Base-by-base conservation (phyloP, 2,113 vertebrate genomes). In the Xiphophorus hellerii region DNA sequence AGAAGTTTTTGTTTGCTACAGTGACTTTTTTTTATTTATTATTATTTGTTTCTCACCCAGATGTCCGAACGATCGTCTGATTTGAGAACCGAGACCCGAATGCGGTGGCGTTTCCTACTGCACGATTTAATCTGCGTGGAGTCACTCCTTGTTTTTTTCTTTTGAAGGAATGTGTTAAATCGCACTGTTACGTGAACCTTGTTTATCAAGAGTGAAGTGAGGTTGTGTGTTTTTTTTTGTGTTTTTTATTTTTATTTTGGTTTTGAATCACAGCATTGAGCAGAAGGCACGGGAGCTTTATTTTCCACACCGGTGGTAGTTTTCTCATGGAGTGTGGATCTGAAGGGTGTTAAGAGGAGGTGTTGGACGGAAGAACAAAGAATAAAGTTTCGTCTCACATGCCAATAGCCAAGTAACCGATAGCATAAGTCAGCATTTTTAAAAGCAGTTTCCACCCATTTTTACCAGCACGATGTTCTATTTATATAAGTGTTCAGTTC, bases 301-400 rank as follows among this genome's bases (percentile, higher is more conserved):
- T 65, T 78, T 85, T 48, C 76, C 70, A 71, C 77, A 67, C 70
- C 39, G 28, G 31, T 10, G 76, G 58, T 10, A 73, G 58, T 72
- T 85, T 84, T 77, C 79, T 84, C 30, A 67, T 48, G 66, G 62
- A 73, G 64, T 33, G 77, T 66, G 80, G 74, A 87, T 87, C 76
- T 85, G 74, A 84, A 79, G 86, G 83, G 89, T 69, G 89, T 83
- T 79, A 72, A 69, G 63, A 86, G 88, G 85, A 85, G 81, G 91
- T 92, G 90, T 86, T 86, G 17, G 74, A 88, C 69, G 86, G 81
- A 87, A 66, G 75, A 77, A 69, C 63, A 81, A 88, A 84, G 76
- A 71, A 65, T 76, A 58, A n/a, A 20, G 35, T 61, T 84, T 84
- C 76, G 81, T 89, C 82, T 90, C 87, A 86, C 88, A 91, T 93